Conservation (phyloP, 2,888 invertebrate genomes). For the Dicyrtoma fusca region DNA sequence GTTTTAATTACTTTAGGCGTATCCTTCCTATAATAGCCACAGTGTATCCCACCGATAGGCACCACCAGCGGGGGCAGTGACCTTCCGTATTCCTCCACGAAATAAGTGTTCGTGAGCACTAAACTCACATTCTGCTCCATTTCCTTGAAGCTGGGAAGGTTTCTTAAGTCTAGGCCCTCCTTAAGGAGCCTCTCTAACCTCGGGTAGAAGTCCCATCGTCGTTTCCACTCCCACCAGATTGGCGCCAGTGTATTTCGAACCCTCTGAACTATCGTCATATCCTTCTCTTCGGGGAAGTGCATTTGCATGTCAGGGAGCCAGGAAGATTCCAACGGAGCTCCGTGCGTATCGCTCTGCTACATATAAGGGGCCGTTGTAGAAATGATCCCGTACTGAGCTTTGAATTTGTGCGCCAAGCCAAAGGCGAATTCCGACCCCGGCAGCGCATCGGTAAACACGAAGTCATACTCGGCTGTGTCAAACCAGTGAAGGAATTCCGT, state of each 20-base stretch:
- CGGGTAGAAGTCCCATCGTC: slow-evolving; percentile 41
- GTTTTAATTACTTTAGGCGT: no score
- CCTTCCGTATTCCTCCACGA: slow-evolving; percentile 44
- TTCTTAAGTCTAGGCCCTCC: slow-evolving; percentile 29
- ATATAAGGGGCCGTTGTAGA: slow-evolving; percentile 42
- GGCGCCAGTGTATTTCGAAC: slow-evolving; percentile 41
- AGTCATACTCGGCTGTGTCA: slow-evolving; percentile 37
- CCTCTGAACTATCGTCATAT: slow-evolving; percentile 37
- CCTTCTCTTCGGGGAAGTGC: slow-evolving; percentile 15
- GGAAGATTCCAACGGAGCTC: slow-evolving; percentile 43
- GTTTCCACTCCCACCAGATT: slow-evolving; percentile 32
- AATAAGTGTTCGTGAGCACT: slow-evolving; percentile 45
- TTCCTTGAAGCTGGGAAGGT: slow-evolving; percentile 41
- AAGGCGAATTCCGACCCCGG: slow-evolving; percentile 44
- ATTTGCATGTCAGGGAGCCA: slow-evolving; percentile 46
- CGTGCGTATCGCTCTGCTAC: slow-evolving; percentile 43
- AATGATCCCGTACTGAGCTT: slow-evolving; percentile 43
- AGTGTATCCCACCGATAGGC: no score
- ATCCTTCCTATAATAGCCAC: no score
- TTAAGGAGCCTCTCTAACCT: slow-evolving; percentile 32
- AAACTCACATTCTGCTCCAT: slow-evolving; percentile 45
- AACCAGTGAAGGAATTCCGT: slow-evolving; percentile 35
- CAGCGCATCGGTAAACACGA: slow-evolving; percentile 45
- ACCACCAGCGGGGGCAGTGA: slow-evolving; percentile 45
- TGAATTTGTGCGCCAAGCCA: slow-evolving; percentile 41